Evolutionary conservation across 2,888 invertebrate species (phyloP), one percentile per base, ranked within the genome.

Genomic region (Callosobruchus maculatus): DNA sequence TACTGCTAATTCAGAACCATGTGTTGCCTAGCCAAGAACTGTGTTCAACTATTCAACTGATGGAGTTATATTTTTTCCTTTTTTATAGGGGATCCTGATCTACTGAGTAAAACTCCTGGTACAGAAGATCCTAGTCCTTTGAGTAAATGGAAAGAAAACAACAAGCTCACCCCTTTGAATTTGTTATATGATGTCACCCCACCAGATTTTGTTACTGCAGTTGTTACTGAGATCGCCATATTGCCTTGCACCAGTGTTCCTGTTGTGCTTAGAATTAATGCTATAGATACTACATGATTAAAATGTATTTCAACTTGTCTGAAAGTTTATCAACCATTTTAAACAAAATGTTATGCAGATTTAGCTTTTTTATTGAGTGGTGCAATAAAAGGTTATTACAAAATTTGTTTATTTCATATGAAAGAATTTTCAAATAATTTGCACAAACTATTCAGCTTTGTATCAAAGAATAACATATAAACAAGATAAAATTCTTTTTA

Each of bases 171-270:
- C 7, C 91, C 95, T 13, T 88, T 97, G 67, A 96, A 96, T 88
- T 89, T 97, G 72, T 91, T 92, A 69, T 98, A 97, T 84, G 99
- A 99, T 88, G 94, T 98, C 72, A 97, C 98, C 0, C 97, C 98
- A 0, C 94, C 97, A 0, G 94, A 96, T 86, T 91, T 98, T 73
- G 94, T 99, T 22, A 95, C 97, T 0, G 96, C 96, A 68, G 95
- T 99, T 18, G 95, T 98, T 68, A 99, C 98, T 0, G 99, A 99
- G 88, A 89, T 97, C 21, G 97, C 96, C 67, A 94, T 97, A 83
- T 88, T 99, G 80, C 98, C 98, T 0, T 97, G 97, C 87, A 97
- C 97, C 13, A 97, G 97, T 84, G 98, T 98, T 20, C 98, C 98
- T 0, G 98, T 98, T 21, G 96, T 99, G 70, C 89, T 99, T 71